These are phyloP conservation scores for Triplophysa dalaica DNA, from an alignment of 2,113 vertebrate genomes.

Conservation along the genomic window DNA sequence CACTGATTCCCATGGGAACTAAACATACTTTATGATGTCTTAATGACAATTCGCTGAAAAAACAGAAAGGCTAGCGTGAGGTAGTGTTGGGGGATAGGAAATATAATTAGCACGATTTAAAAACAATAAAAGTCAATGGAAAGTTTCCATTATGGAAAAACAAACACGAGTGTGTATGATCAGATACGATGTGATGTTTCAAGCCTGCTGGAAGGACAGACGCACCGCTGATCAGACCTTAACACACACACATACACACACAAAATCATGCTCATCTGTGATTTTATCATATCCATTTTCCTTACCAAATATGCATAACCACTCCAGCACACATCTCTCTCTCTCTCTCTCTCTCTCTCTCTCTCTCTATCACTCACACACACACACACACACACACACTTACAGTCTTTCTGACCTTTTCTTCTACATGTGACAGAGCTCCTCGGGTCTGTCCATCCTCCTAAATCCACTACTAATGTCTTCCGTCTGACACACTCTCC, in stretches of 20 bases:
- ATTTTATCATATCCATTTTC: constrained; percentile 7
- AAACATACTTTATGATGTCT: background rate
- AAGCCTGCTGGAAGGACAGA: background rate
- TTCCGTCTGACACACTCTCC: constrained; percentile 34
- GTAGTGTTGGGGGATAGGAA: too few relatives aligned
- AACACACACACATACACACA: constrained; percentile 10
- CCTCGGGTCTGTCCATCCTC: constrained; percentile 21
- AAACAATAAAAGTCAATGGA: too few relatives aligned
- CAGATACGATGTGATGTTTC: constrained; percentile 19
- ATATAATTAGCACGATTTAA: too few relatives aligned
- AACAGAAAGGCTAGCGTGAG: too few relatives aligned
- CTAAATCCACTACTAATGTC: constrained; percentile 34
- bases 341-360: too few relatives aligned
- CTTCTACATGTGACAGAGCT: constrained; percentile 38
- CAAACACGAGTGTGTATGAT: constrained; percentile 9
- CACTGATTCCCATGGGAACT: background rate
- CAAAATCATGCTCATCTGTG: background rate
- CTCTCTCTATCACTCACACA: too few relatives aligned
- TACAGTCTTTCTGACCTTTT: constrained; percentile 39
- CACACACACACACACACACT: background rate
- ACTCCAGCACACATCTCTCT: too few relatives aligned
- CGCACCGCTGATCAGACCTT: constrained; percentile 23
- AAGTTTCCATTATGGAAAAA: constrained; percentile 17
- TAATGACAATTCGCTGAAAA: too few relatives aligned
- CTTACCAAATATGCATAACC: constrained; percentile 2